These are phyloP conservation scores for Masnerella sp. DNA, from an alignment of 2,888 invertebrate species.

Conservation along the genomic window DNA sequence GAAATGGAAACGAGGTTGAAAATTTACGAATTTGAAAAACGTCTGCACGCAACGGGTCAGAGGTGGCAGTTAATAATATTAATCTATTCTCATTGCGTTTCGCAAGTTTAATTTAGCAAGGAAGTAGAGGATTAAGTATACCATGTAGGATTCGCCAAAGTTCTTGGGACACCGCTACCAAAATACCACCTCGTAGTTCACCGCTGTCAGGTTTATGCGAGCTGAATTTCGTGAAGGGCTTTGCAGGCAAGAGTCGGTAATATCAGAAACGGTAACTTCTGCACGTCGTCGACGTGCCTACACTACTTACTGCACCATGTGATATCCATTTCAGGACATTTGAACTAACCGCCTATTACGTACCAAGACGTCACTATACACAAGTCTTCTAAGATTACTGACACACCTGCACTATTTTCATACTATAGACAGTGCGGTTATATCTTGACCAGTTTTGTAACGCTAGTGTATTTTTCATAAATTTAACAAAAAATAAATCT, in stretches of 20 bases:
- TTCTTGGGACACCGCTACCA: conserved; percentile 60
- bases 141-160: conserved; percentile 58
- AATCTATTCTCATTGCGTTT: conserved; percentile 53
- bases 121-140: conserved; percentile 58
- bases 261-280: conserved; percentile 70
- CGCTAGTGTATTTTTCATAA: background rate
- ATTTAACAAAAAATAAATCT: too few species aligned
- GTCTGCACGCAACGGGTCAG: background rate
- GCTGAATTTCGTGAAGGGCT: conserved; percentile 65
- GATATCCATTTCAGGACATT: conserved; percentile 74
- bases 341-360: conserved; percentile 68
- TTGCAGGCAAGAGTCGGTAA: conserved; percentile 63
- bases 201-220: conserved; percentile 63
- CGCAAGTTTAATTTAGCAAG: conserved; percentile 57
- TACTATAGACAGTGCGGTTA: conserved; percentile 57
- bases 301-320: conserved; percentile 63
- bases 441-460: conserved; percentile 16
- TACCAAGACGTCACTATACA: conserved; percentile 64
- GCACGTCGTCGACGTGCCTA: conserved; percentile 64
- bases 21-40: background rate
- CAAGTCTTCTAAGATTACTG: conserved; percentile 72
- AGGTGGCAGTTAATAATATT: conserved; percentile 46
- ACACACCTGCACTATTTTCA: conserved; percentile 67
- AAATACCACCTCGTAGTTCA: conserved; percentile 63
- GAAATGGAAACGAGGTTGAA: too few species aligned